Base-by-base conservation (phyloP, 2,797 vertebrate species). In the Mus caroli region DNA sequence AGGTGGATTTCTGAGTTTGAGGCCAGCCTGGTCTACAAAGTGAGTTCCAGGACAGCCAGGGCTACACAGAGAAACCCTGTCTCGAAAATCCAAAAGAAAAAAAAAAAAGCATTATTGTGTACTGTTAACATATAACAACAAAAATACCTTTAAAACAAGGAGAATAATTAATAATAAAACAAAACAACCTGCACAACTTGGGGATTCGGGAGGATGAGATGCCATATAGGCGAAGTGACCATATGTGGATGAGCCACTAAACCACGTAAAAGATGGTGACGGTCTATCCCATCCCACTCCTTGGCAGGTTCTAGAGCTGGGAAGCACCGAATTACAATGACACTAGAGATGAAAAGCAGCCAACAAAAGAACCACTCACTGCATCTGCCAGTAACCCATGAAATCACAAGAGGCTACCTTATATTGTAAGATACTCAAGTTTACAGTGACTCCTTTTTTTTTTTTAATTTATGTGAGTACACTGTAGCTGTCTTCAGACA, bases 161-260 rank as follows among this genome's bases (percentile, higher is more conserved):
- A 54, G 26, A 88, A 88, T 24, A 76, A 58, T 46, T 60, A 60
- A 76, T 46, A 76, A 76, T 58, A 75, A 56, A 76, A 13, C 52
- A 75, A 34, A 76, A 46, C 12, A 50, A 40, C 24, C 24, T 5
- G 37, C 37, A 71, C 11, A 14, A 19, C 62, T 31, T 79, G 54
- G 22, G 13, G 37, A 2, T 69, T 46, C 78, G 34, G 4, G 34
- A 60, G 28, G 24, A 46, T 64, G 67, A 37, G 67, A 20, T 71
- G 17, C 15, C n/a, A n/a, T 1, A 1, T 22, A 12, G 14, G 37
- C 0, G 56, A 43, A 82, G 76, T 22, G 4, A 6, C 8, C 34
- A n/a, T 2, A 0, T 34, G 56, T 43, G 1, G n/a, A 8, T 3
- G 10, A 20, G 3, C 8, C 26, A 19, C 43, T 17, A 85, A 50